phyloP scores from a whole-genome alignment of 2,888 invertebrate species.

The Heliothis peltigera region DNA sequence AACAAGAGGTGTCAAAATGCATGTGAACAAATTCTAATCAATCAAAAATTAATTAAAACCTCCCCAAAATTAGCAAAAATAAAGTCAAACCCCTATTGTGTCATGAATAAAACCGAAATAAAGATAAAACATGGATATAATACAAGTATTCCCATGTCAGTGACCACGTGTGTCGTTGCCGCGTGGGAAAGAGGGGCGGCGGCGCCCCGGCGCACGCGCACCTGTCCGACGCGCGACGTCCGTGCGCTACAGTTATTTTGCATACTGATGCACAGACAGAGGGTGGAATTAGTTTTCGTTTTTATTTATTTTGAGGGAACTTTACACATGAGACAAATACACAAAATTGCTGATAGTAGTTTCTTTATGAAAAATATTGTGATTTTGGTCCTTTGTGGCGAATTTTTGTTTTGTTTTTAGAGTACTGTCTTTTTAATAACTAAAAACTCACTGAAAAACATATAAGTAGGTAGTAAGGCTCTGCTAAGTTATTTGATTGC shows the following conservation, averaged over 20 bases:
- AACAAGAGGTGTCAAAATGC: no score
- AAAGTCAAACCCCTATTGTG: constrained; percentile 24
- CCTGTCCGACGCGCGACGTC: constrained; percentile 25
- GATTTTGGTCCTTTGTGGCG: no score
- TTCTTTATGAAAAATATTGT: no score
- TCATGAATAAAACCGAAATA: constrained; percentile 30
- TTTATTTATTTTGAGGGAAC: not conserved
- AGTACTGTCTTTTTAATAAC: no score
- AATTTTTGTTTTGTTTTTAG: no score
- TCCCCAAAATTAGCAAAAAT: constrained; percentile 14
- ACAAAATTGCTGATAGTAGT: no score
- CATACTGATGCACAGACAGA: constrained; percentile 16
- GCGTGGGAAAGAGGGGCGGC: constrained; percentile 53
- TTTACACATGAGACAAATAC: no score
- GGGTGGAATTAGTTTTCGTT: not conserved
- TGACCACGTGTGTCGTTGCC: constrained; percentile 33
- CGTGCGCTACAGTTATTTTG: constrained; percentile 40
- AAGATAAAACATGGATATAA: not conserved
- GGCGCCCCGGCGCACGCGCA: constrained; percentile 40
- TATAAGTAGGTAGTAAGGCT: not conserved
- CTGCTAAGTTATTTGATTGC: constrained; percentile 2
- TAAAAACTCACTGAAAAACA: no score
- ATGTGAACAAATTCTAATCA: no score
- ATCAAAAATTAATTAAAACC: not conserved
- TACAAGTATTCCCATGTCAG: constrained; percentile 30